phyloP scores from a whole-genome alignment of 2,888 invertebrate species.

The Dromius quadrimaculatus region DNA sequence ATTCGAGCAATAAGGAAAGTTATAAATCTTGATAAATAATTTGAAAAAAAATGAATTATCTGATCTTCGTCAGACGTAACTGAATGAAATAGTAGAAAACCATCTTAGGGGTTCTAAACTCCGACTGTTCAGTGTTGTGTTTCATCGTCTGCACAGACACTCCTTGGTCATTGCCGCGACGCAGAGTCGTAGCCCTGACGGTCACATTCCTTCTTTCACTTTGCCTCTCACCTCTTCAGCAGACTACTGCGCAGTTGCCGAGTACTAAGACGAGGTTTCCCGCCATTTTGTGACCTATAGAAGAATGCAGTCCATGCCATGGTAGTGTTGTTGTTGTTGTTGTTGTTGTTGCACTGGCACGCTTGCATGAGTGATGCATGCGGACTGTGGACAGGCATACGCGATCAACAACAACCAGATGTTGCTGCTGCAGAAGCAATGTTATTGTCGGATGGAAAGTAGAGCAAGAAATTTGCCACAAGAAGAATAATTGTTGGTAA shows the following conservation, averaged over 20 bases:
- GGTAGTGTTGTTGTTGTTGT: not conserved
- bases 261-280: slow-evolving; percentile 1
- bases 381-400: too few relatives aligned
- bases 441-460: not conserved
- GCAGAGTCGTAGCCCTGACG: slow-evolving; percentile 59
- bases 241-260: slow-evolving; percentile 45
- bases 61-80: too few relatives aligned
- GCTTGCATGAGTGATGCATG: slow-evolving; percentile 23
- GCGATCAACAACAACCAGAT: slow-evolving; percentile 7
- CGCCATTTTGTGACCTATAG: slow-evolving; percentile 45
- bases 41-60: too few relatives aligned
- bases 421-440: slow-evolving; percentile 3
- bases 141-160: slow-evolving; percentile 59
- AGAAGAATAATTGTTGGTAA: not conserved
- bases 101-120: too few relatives aligned
- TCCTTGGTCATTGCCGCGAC: slow-evolving; percentile 62
- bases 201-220: slow-evolving; percentile 59
- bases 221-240: slow-evolving; percentile 12
- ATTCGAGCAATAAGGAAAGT: too few relatives aligned
- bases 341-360: slow-evolving; percentile 23
- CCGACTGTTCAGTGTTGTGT: too few relatives aligned
- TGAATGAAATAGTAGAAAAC: too few relatives aligned
- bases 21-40: too few relatives aligned
- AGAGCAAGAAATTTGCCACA: slow-evolving; percentile 7
- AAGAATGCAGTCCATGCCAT: slow-evolving; percentile 27